Evolutionary conservation across 2,797 vertebrate species (phyloP).

Genomic region (Smutsia temminckii): DNA sequence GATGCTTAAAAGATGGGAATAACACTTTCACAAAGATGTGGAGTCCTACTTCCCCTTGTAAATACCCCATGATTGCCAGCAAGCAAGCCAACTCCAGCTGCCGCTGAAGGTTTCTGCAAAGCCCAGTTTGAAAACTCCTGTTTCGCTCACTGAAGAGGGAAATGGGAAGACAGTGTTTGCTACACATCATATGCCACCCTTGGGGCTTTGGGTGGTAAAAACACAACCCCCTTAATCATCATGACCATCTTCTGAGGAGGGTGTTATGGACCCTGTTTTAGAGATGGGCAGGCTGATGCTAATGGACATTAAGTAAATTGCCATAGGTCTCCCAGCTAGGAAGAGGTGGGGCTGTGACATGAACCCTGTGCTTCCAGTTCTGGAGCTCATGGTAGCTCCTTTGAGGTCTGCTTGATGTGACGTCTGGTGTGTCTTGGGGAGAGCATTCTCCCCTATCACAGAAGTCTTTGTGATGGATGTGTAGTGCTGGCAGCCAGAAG

Average conservation of each 20-base stretch:
- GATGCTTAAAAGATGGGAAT: not conserved
- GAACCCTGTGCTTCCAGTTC: not conserved
- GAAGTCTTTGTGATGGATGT: no score
- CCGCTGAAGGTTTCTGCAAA: not conserved
- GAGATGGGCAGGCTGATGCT: not conserved
- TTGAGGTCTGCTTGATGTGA: not conserved
- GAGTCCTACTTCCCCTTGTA: not conserved
- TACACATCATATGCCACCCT: not conserved
- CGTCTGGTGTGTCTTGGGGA: not conserved
- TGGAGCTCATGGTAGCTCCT: not conserved
- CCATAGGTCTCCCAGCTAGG: not conserved
- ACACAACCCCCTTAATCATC: not conserved
- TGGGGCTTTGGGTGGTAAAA: not conserved
- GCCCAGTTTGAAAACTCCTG: not conserved
- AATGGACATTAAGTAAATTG: not conserved
- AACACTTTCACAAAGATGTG: not conserved
- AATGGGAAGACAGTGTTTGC: not conserved
- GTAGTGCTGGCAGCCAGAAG: not conserved
- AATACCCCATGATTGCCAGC: not conserved
- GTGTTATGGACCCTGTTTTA: not conserved
- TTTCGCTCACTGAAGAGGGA: not conserved
- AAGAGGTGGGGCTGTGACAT: not conserved
- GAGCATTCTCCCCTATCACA: not conserved
- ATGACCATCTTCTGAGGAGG: not conserved
- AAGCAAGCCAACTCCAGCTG: not conserved